Base-by-base conservation (phyloP, 2,888 invertebrate species). In the Drosophila subquinaria region DNA sequence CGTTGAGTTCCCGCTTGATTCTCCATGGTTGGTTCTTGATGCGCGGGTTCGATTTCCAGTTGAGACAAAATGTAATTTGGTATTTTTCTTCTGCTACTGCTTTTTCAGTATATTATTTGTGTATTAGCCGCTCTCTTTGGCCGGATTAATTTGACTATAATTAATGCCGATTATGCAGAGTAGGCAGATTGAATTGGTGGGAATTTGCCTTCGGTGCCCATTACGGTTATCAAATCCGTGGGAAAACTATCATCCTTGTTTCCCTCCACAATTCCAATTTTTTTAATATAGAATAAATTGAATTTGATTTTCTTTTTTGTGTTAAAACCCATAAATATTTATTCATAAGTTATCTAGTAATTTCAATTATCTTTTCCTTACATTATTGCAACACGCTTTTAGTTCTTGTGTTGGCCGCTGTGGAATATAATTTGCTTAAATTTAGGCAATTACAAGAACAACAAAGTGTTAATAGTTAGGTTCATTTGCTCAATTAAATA, bases 201-300 rank as follows among this genome's bases (percentile, higher is more conserved):
- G 90, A 79, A 85, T 87, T 84, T 61, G 91, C 91, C 91, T 91
- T 91, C 91, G 91, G 92, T 91, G 91, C 91, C 91, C 91, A 85
- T 53, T 66, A 79, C 82, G 85, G 91, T 90, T 82, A 33, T 81
- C 64, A 91, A 91, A 89, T 78, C 91, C 92, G 80, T 85, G 91
- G 91, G 91, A 80, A 77, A 77, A 82, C 90, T 73, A 91, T 90
- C 90, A 91, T 91, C 92, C 91, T 92, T 78, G 88, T 80, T 85
- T 90, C 90, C 85, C 92, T 73, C 90, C 79, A 91, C 89, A 89
- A 40, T 45, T 62, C 11, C 23, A 63, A 0, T 77, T 76, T 68
- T 13, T n/a, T 36, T 27, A 35, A 17, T 33, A 23, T 17, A 15
- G 13, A 42, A 50, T 33, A 20, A n/a, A 38, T n/a, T 8, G 15